A percentile compares a stretch with the other conserved stretches of the same genome.
Evolutionary conservation across 2,797 vertebrate species (phyloP).

Genomic region (Netta rufina): DNA sequence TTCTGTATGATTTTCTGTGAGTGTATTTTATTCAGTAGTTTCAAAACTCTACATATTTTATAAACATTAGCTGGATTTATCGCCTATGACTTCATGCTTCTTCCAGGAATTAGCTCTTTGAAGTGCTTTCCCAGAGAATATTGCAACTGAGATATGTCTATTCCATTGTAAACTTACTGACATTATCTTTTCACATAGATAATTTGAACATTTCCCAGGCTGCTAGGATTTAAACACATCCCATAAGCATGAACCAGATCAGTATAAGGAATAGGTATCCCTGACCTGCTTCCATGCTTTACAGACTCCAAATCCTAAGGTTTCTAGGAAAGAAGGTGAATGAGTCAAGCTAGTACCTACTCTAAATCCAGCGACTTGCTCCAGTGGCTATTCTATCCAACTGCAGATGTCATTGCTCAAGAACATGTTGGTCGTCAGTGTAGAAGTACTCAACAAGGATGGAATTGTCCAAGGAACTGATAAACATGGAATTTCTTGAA

Average conservation of each 20-base stretch:
- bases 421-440: background rate
- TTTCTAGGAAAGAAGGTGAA: background rate
- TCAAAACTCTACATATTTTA: constrained; percentile 15
- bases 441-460: background rate
- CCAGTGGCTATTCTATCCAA: background rate
- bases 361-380: background rate
- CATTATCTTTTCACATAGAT: background rate
- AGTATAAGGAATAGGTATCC: background rate
- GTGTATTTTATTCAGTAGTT: constrained; percentile 12
- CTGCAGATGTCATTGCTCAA: background rate
- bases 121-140: constrained; percentile 39
- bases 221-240: background rate
- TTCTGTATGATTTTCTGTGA: background rate
- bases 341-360: fast-evolving
- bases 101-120: constrained; percentile 59
- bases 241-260: background rate
- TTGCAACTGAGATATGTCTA: background rate
- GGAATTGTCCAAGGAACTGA: background rate
- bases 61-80: constrained; percentile 50
- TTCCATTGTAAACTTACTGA: background rate
- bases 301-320: background rate
- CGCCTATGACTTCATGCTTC: background rate
- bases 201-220: background rate
- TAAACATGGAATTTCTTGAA: background rate
- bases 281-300: background rate